Conservation (phyloP, 2,888 invertebrate species). For the Polydrusus tereticollis region DNA sequence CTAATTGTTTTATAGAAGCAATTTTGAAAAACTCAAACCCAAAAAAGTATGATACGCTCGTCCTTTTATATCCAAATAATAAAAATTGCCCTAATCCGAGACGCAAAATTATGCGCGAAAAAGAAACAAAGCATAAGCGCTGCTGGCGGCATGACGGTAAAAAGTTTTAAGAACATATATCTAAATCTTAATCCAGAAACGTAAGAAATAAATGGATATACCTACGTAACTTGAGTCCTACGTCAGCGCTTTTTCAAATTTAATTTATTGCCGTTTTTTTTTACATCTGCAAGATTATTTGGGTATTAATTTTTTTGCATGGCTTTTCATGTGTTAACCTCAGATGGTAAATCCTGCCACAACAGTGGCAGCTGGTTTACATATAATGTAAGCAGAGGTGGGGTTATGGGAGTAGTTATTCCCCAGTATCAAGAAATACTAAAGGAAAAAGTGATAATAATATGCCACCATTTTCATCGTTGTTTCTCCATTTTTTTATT, state of each 20-base stretch:
- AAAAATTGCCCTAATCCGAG: not conserved
- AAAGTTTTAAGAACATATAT: constrained; percentile 22
- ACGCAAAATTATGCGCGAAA: not conserved
- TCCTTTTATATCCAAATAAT: not conserved
- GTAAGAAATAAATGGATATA: not conserved
- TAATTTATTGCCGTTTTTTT: not conserved
- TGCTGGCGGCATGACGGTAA: not conserved
- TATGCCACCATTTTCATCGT: no score
- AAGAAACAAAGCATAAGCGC: constrained; percentile 1
- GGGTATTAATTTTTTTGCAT: constrained; percentile 6
- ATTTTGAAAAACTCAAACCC: no score
- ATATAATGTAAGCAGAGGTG: no score
- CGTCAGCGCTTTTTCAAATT: not conserved
- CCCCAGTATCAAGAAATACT: no score
- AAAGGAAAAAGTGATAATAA: no score
- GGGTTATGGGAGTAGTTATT: no score
- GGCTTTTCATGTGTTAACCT: no score
- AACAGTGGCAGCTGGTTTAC: no score
- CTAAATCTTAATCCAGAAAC: constrained; percentile 23
- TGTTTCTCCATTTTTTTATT: no score
- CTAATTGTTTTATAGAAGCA: no score
- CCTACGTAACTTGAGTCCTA: constrained; percentile 12
- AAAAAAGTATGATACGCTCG: no score
- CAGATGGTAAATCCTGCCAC: no score
- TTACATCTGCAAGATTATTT: not conserved